Base-by-base conservation (phyloP, 2,797 vertebrate genomes). In the Discoglossus pictus region DNA sequence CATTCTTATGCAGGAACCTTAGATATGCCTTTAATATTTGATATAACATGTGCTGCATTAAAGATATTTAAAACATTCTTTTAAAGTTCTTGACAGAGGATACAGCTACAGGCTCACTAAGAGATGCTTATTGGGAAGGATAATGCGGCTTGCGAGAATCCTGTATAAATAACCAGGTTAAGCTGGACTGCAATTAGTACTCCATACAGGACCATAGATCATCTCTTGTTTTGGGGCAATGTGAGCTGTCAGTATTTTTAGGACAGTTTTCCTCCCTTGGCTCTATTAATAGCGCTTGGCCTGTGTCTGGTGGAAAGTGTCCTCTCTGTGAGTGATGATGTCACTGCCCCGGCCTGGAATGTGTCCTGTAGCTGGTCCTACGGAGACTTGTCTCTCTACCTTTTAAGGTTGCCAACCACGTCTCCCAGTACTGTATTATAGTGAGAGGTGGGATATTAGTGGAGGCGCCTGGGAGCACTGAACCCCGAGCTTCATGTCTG, bases 171-270 rank as follows among this genome's bases (percentile, higher is more conserved):
- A n/a, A n/a, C n/a, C n/a, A 7, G 2, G 11, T 8, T 11, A 9
- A 7, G 15, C 12, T 17, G 2, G 6, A 7, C 21, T 51, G 60
- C 25, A 40, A 52, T 34, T 10, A 52, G 13, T 31, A 12, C 6
- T 3, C 23, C 25, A 9, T 39, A 15, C 24, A 11, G 43, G 31
- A 23, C 21, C 24, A 16, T 31, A 15, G 12, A n/a, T 46, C 42
- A 20, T 44, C 34, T 31, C 23, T 31, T 47, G 4, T 15, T 9
- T 53, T 21, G 53, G 40, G 38, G 63, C 63, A 58, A 66, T 56
- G 84, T 88, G 88, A 89, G 75, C 88, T 82, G 80, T 78, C 76
- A 79, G 81, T 88, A 80, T 88, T 86, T 89, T 88, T 89, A 87
- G 83, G 80, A 66, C 67, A 61, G 79, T 77, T 87, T 87, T 79